Percentiles rank a stretch among this genome's conserved stretches.
phyloP scores from a whole-genome alignment of 2,113 vertebrate species.

The Nanger granti region DNA sequence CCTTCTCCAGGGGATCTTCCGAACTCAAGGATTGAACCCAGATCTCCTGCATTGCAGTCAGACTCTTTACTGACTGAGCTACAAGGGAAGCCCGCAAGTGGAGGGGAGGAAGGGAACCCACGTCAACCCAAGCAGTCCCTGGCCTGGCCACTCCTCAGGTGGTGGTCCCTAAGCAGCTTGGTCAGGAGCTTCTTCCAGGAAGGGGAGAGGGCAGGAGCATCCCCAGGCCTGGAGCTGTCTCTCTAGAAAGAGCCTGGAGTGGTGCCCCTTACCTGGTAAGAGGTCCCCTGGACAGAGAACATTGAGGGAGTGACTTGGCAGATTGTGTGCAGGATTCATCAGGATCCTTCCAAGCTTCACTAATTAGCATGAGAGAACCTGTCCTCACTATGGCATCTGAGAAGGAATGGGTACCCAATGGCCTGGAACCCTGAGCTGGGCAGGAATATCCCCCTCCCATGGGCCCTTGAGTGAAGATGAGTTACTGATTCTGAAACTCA shows the following conservation, averaged over 20 bases:
- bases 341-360: neutral
- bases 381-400: neutral
- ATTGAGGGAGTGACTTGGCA: neutral
- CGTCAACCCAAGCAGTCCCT: neutral
- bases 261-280: neutral
- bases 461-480: neutral
- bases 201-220: neutral
- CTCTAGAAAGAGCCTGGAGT: neutral
- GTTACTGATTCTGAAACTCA: neutral
- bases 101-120: neutral
- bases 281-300: neutral
- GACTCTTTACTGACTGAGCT: neutral
- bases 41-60: neutral
- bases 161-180: neutral
- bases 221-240: neutral
- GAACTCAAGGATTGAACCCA: fast-evolving
- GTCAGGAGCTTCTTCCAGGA: neutral
- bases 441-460: neutral
- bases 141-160: neutral
- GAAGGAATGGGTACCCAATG: neutral
- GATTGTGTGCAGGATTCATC: neutral
- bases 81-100: neutral
- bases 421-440: neutral
- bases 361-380: neutral
- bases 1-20: neutral